phyloP scores from a whole-genome alignment of 2,113 vertebrate genomes.

The Gopherus flavomarginatus region DNA sequence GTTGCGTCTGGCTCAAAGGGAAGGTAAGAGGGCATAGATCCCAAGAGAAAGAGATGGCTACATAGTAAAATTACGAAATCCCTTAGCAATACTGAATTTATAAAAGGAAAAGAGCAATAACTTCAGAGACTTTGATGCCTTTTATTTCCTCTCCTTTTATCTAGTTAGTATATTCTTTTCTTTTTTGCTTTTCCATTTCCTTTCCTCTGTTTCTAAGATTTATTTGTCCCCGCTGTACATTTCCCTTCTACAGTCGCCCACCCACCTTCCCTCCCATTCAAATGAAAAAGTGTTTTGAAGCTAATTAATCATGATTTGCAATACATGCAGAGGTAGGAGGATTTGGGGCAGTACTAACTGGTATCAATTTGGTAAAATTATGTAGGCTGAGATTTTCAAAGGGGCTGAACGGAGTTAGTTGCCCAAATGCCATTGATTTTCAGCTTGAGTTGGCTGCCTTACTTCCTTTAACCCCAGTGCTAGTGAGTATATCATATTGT shows the following conservation, averaged over 20 bases:
- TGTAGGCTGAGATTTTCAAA: background rate
- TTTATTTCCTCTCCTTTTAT: background rate
- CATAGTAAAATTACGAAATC: background rate
- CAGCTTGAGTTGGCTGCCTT: background rate
- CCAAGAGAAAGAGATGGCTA: background rate
- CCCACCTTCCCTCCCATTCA: conserved; percentile 49
- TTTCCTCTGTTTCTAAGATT: conserved; percentile 26
- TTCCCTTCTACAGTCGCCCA: conserved; percentile 56
- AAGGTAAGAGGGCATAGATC: background rate
- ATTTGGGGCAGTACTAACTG: background rate
- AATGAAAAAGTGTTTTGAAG: conserved; percentile 44
- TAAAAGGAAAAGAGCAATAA: background rate
- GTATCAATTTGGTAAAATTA: background rate
- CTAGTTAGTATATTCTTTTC: background rate
- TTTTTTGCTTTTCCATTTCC: conserved; percentile 15
- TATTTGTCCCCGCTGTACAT: background rate
- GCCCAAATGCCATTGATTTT: background rate
- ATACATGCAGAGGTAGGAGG: background rate
- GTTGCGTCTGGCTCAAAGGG: background rate
- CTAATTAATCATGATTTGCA: conserved; percentile 27
- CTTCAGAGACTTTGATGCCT: background rate
- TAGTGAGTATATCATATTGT: background rate
- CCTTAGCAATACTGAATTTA: background rate
- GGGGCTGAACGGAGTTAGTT: background rate
- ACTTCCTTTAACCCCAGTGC: background rate